Percentiles rank a stretch among this genome's conserved stretches.
phyloP scores from a whole-genome alignment of 2,888 invertebrate species.

The Dolichopus griseipennis region DNA sequence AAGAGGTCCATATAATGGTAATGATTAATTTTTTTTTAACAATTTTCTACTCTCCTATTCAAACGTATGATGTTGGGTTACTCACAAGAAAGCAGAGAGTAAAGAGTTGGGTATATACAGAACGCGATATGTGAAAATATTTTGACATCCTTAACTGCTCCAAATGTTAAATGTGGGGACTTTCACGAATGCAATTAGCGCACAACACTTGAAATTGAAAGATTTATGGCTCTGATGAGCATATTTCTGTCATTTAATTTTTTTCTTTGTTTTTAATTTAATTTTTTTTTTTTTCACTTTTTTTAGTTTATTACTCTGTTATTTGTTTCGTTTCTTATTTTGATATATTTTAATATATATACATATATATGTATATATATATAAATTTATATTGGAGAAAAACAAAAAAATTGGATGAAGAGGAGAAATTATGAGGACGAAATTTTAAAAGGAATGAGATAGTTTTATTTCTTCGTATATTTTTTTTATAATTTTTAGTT shows the following conservation, averaged over 20 bases:
- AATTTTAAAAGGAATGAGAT: neutral
- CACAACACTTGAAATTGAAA: constrained; percentile 8
- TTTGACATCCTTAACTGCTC: constrained; percentile 5
- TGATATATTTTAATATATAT: neutral
- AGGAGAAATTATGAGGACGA: neutral
- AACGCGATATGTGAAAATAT: constrained; percentile 7
- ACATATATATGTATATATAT: no score
- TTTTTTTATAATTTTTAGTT: neutral
- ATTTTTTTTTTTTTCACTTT: neutral
- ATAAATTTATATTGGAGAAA: neutral
- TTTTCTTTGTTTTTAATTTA: neutral
- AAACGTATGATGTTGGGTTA: neutral
- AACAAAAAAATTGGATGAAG: no score
- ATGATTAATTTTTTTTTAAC: no score
- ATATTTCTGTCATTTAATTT: constrained; percentile 3
- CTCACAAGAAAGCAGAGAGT: neutral
- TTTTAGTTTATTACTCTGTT: no score
- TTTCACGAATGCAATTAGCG: constrained; percentile 8
- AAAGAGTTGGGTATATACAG: neutral
- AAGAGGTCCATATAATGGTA: no score
- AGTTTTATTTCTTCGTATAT: neutral
- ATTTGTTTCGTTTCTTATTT: neutral
- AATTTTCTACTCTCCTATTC: no score
- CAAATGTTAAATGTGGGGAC: constrained; percentile 4
- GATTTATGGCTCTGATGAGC: constrained; percentile 8